These are phyloP conservation scores for Peromyscus attwateri DNA, from an alignment of 2,797 vertebrate species.

Conservation along the genomic window DNA sequence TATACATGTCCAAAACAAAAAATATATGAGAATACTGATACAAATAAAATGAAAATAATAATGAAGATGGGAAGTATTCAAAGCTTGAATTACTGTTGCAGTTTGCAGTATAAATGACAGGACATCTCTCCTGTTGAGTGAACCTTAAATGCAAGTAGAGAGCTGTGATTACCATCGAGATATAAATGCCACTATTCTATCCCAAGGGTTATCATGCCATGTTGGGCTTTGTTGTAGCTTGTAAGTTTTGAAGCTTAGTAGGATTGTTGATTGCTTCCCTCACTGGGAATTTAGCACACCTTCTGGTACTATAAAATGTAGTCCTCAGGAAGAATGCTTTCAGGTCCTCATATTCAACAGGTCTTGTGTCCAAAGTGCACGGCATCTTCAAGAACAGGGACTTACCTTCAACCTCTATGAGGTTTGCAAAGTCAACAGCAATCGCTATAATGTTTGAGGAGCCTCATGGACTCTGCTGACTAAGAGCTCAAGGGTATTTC, in stretches of 20 bases:
- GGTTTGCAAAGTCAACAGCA: background rate
- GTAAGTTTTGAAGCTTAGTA: background rate
- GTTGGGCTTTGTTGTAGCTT: background rate
- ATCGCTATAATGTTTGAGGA: background rate
- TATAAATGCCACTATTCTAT: too few relatives aligned
- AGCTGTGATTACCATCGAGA: background rate
- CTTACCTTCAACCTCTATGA: background rate
- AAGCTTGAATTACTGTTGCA: background rate
- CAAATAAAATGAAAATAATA: background rate
- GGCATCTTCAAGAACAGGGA: background rate
- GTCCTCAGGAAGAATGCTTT: background rate
- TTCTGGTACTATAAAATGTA: background rate
- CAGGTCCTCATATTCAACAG: background rate
- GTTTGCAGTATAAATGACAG: background rate
- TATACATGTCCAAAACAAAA: background rate
- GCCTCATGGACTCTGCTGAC: background rate
- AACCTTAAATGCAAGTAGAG: background rate
- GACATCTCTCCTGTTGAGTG: background rate
- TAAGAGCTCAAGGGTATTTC: background rate
- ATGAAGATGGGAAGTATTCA: background rate
- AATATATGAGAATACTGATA: constrained; percentile 45
- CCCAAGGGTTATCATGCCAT: too few relatives aligned
- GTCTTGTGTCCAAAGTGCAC: background rate
- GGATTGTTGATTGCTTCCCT: background rate
- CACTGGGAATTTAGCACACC: background rate